Percentiles rank a stretch among this genome's conserved stretches.
These are phyloP conservation scores for Diabrotica virgifera DNA, from an alignment of 1,140 invertebrate genomes.

Conservation along the genomic window DNA sequence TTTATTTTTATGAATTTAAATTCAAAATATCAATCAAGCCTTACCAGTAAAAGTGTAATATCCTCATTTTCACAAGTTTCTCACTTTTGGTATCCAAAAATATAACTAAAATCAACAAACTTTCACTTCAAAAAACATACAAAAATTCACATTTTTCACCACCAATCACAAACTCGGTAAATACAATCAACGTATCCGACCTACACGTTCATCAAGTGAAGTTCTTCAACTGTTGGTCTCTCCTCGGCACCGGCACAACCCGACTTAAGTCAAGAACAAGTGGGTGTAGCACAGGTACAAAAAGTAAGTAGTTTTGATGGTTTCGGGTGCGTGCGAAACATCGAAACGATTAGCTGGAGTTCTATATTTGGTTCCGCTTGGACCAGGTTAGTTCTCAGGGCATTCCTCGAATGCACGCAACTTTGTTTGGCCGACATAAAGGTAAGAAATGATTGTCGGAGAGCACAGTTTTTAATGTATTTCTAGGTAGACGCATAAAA, in stretches of 20 bases:
- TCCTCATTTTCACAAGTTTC: constrained; percentile 39
- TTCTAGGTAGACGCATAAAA: not conserved
- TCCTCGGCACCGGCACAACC: not conserved
- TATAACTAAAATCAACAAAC: constrained; percentile 21
- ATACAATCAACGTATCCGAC: not conserved
- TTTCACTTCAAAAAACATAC: not conserved
- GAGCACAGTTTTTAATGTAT: constrained; percentile 23
- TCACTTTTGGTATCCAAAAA: constrained; percentile 12
- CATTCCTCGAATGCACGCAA: constrained; percentile 31
- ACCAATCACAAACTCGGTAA: constrained; percentile 16
- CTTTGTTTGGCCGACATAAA: constrained; percentile 30
- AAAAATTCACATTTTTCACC: constrained; percentile 12
- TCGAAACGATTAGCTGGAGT: constrained; percentile 4
- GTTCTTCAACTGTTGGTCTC: constrained; percentile 4
- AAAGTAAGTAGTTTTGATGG: constrained; percentile 34
- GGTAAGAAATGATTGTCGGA: constrained; percentile 32
- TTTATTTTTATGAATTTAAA: no score
- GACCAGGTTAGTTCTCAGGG: constrained; percentile 35
- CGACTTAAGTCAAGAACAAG: constrained; percentile 33
- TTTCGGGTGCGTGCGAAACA: not conserved
- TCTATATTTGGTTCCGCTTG: constrained; percentile 37
- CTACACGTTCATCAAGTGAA: not conserved
- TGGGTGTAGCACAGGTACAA: constrained; percentile 43
- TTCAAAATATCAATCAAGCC: constrained; percentile 7
- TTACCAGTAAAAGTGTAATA: constrained; percentile 48